Evolutionary conservation across 2,888 invertebrate species (phyloP), one percentile per base, ranked within the genome.

Genomic region (Polyommatus icarus): DNA sequence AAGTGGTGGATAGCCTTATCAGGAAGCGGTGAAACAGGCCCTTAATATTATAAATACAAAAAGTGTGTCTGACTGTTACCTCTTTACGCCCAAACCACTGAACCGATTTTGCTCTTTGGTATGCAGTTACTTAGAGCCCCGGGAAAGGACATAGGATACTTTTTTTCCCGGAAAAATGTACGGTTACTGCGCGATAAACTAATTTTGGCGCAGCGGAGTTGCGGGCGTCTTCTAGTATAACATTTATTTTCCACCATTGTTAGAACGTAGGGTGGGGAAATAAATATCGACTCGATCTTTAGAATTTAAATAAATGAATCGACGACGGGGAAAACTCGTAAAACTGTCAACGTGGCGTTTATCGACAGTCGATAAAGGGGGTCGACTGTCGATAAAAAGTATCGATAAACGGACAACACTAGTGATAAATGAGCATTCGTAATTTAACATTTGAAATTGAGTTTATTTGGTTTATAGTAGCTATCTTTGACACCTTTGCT

Each of bases 261-360:
- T 61, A 61, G 4, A 15, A 10, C 61, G 24, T 10, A 59, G 20
- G 59, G 59, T 20, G 8, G 20, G 10, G 12, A 61, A 59, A 59
- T 46, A 46, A n/a, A 20, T 61, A 24, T 10, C 61, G 61, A 24
- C 1, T 61, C 61, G 61, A 61, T 61, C 61, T 24, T 61, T 61
- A 61, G 61, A 61, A 61, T 61, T 61, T 61, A 61, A 61, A 61
- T 61, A 61, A 61, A 61, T 61, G 61, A 61, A 61, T 61, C 24
- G 20, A 24, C 12, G 61, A 61, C 61, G 61, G 61, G 12, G 20
- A 4, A 24, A 61, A 20, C 61, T 61, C 61, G 61, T 61, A 61
- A 61, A 61, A 61, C 61, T 61, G 61, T 61, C 61, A 61, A 20
- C 61, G 61, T 61, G 20, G 61, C 61, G 24, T 61, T 61, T 61